phyloP scores from a whole-genome alignment of 2,113 vertebrate genomes.

The Caretta caretta region DNA sequence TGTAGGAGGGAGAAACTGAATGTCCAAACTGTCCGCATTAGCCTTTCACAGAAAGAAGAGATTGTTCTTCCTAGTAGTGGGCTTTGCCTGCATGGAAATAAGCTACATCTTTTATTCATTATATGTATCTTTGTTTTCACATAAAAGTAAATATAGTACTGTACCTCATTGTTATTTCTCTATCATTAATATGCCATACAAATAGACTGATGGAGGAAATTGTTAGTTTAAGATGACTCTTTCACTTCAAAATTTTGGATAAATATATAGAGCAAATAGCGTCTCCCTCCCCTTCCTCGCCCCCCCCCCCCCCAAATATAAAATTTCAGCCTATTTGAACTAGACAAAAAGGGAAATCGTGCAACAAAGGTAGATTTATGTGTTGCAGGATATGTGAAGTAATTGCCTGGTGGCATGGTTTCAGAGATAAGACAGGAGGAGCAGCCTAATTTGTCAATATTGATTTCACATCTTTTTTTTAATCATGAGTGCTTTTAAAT shows the following conservation, averaged over 20 bases:
- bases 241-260: neutral
- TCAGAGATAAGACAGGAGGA: neutral
- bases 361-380: neutral
- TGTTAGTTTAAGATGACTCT: neutral
- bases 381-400: neutral
- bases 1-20: neutral
- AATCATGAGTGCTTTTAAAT: neutral
- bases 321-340: neutral
- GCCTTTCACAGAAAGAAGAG: constrained; percentile 49
- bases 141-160: neutral
- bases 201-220: neutral
- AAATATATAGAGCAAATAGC: neutral
- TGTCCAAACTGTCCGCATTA: constrained; percentile 45
- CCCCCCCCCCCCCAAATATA: too few relatives aligned
- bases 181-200: neutral
- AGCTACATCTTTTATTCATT: neutral
- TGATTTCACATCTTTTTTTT: neutral
- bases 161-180: neutral
- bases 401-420: neutral
- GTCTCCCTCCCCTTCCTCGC: neutral
- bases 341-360: neutral
- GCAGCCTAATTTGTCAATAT: neutral
- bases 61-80: neutral
- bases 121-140: neutral
- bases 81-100: neutral